These are phyloP conservation scores for Drosophila engyochracea DNA, from an alignment of 2,888 invertebrate species.

Conservation along the genomic window DNA sequence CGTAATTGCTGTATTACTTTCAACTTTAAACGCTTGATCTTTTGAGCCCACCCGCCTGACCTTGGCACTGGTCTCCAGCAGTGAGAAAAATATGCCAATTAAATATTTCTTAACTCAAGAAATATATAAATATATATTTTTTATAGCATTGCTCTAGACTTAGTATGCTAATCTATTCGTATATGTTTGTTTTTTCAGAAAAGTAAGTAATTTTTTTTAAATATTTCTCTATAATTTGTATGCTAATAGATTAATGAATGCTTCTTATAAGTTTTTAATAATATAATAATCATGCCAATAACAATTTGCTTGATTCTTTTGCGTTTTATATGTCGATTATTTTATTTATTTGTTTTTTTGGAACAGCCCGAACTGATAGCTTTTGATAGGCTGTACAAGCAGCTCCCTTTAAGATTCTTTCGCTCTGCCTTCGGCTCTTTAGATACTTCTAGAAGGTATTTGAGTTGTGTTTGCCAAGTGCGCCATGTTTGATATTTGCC, in stretches of 20 bases:
- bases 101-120: not conserved
- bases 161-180: not conserved
- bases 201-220: not conserved
- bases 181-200: not conserved
- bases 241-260: not conserved
- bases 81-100: not conserved
- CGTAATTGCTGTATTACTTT: slow-evolving; percentile 11
- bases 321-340: not conserved
- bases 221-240: not conserved
- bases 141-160: not conserved
- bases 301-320: not conserved
- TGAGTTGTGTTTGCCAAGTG: slow-evolving; percentile 23
- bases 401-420: not conserved
- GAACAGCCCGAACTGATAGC: not conserved
- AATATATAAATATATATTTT: not conserved
- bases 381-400: slow-evolving; percentile 8
- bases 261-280: not conserved
- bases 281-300: not conserved
- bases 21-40: slow-evolving; percentile 7
- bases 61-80: slow-evolving; percentile 27
- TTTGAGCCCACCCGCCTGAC: not conserved
- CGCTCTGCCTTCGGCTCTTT: not conserved
- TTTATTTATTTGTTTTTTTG: not conserved
- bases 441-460: slow-evolving; percentile 8
- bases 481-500: slow-evolving; percentile 48